These are phyloP conservation scores for Rhinolophus ferrumequinum DNA, from an alignment of 2,113 vertebrate species.

Conservation along the genomic window DNA sequence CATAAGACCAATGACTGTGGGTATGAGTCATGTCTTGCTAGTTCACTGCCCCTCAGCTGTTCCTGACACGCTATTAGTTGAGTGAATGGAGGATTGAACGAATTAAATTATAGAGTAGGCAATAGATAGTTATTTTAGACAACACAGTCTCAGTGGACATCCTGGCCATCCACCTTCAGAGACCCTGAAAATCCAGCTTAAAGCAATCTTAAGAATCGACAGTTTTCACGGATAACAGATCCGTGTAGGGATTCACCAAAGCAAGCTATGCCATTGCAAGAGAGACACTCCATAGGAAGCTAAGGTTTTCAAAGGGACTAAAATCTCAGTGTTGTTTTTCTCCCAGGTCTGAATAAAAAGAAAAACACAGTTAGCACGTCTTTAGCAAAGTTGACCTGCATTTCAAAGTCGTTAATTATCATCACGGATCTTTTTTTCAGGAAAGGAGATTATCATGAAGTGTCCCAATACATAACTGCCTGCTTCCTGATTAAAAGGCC, in stretches of 20 bases:
- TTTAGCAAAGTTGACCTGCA: not conserved
- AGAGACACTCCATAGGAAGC: not conserved
- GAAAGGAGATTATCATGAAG: not conserved
- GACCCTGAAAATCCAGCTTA: not conserved
- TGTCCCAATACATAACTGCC: not conserved
- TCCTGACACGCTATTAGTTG: not conserved
- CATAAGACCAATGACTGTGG: not conserved
- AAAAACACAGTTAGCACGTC: not conserved
- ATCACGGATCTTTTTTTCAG: not conserved
- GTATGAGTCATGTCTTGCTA: not conserved
- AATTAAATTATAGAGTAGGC: not conserved
- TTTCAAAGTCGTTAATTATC: not conserved
- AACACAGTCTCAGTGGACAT: not conserved
- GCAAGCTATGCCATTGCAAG: not conserved
- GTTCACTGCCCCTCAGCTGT: not conserved
- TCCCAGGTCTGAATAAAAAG: not conserved
- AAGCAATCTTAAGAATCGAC: not conserved
- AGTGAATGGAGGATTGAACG: not conserved
- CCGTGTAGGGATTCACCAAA: not conserved
- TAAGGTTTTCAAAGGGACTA: not conserved
- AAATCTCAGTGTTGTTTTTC: not conserved
- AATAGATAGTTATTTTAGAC: not conserved
- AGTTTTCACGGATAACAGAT: not conserved
- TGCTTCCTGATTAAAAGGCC: not conserved
- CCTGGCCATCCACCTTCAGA: not conserved